Evolutionary conservation across 2,888 invertebrate genomes (phyloP).

Genomic region (Mimas tiliae): DNA sequence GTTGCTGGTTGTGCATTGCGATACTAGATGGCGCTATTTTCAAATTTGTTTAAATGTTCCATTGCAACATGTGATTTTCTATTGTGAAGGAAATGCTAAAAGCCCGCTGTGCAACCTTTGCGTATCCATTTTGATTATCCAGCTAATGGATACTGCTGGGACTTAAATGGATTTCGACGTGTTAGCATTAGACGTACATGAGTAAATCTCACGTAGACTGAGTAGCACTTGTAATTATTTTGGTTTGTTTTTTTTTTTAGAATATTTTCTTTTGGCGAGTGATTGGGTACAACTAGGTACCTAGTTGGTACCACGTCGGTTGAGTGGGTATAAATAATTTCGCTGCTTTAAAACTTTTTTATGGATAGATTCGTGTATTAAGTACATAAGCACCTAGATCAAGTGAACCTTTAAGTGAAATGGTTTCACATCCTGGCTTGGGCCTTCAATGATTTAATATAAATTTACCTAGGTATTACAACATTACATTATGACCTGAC

Average conservation of each 20-base stretch:
- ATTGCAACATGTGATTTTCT: neutral
- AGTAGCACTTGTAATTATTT: neutral
- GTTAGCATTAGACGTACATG: slow-evolving; percentile 23
- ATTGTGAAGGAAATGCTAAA: slow-evolving; percentile 40
- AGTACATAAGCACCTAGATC: no score
- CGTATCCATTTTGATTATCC: slow-evolving; percentile 32
- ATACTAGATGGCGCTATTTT: slow-evolving; percentile 1
- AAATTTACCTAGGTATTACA: no score
- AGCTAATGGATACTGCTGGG: slow-evolving; percentile 41
- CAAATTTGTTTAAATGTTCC: neutral
- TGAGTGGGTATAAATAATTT: no score
- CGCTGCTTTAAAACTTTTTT: no score
- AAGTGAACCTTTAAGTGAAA: no score
- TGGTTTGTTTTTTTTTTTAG: neutral
- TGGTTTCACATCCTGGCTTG: no score
- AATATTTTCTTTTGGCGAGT: no score
- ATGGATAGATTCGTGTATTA: no score
- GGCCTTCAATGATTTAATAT: no score
- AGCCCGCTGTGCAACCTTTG: slow-evolving; percentile 48
- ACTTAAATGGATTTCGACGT: slow-evolving; percentile 33
- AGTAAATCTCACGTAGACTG: neutral
- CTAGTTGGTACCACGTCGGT: no score
- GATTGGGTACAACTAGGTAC: no score
- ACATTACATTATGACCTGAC: no score
- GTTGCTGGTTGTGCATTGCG: neutral